Evolutionary conservation across 2,797 vertebrate species (phyloP).

Genomic region (Xenentodon cancila): DNA sequence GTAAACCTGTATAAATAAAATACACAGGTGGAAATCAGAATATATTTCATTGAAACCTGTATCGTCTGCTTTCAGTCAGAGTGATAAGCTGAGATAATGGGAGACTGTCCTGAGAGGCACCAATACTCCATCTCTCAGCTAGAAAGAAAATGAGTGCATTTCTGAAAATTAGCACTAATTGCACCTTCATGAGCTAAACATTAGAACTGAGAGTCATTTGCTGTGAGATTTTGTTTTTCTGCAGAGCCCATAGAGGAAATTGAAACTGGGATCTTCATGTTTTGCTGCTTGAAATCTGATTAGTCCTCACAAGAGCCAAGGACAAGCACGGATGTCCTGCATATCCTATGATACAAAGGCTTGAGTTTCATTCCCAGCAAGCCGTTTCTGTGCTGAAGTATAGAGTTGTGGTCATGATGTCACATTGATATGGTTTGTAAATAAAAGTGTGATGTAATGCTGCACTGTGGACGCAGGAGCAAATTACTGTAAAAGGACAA

Average conservation of each 20-base stretch:
- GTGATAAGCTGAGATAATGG: no score
- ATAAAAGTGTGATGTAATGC: constrained; percentile 75
- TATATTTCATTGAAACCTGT: no score
- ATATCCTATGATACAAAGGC: constrained; percentile 55
- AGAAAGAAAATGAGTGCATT: not conserved
- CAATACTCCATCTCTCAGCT: not conserved
- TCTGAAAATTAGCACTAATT: not conserved
- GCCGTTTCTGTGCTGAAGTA: constrained; percentile 59
- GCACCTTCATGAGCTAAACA: constrained; percentile 2
- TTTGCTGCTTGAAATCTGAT: constrained; percentile 61
- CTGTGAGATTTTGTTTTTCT: constrained; percentile 13
- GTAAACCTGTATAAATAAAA: no score
- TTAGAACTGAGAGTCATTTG: constrained; percentile 6
- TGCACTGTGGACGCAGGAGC: constrained; percentile 48
- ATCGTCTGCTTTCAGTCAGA: no score
- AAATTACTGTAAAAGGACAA: constrained; percentile 66
- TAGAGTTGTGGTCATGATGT: constrained; percentile 68
- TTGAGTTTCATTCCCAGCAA: constrained; percentile 61
- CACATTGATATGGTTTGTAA: constrained; percentile 68
- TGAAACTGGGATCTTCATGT: constrained; percentile 36
- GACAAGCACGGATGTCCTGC: constrained; percentile 49
- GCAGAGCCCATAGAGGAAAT: constrained; percentile 41
- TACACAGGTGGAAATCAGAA: no score
- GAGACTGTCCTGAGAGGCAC: not conserved
- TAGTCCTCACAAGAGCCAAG: constrained; percentile 52